phyloP scores from a whole-genome alignment of 2,113 vertebrate species.

The Pardalotus punctatus region DNA sequence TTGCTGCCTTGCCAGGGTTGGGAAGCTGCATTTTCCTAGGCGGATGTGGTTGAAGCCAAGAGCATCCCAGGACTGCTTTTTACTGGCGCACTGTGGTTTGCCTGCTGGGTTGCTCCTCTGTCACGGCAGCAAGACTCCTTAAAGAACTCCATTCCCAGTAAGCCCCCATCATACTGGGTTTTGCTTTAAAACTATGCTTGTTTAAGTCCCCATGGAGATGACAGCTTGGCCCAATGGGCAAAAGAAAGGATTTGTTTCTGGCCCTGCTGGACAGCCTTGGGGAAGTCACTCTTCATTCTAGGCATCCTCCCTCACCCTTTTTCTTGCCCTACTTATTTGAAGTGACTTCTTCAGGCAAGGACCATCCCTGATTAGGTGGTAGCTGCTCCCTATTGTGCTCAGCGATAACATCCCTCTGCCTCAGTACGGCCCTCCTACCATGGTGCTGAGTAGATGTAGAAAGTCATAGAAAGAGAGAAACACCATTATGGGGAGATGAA shows the following conservation, averaged over 20 bases:
- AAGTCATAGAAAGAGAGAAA: not conserved
- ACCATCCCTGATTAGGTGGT: not conserved
- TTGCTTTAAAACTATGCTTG: not conserved
- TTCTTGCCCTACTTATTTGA: not conserved
- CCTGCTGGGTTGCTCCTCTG: not conserved
- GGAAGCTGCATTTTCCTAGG: not conserved
- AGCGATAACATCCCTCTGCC: fast-evolving
- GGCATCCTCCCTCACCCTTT: not conserved
- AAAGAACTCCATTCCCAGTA: not conserved
- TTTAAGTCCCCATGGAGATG: fast-evolving
- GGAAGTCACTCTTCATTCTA: not conserved
- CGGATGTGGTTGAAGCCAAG: not conserved
- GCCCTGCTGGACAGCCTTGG: not conserved
- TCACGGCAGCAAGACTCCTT: not conserved
- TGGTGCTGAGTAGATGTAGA: not conserved
- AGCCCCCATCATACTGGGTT: not conserved
- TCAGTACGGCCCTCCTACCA: not conserved
- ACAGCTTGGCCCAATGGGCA: not conserved
- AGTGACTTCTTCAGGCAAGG: not conserved
- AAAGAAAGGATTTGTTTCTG: not conserved
- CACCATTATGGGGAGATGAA: not conserved
- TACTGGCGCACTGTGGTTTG: not conserved
- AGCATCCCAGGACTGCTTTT: not conserved
- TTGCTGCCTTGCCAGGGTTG: not conserved
- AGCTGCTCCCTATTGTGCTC: not conserved